phyloP scores from a whole-genome alignment of 2,797 vertebrate species.

The Ibycter americanus region DNA sequence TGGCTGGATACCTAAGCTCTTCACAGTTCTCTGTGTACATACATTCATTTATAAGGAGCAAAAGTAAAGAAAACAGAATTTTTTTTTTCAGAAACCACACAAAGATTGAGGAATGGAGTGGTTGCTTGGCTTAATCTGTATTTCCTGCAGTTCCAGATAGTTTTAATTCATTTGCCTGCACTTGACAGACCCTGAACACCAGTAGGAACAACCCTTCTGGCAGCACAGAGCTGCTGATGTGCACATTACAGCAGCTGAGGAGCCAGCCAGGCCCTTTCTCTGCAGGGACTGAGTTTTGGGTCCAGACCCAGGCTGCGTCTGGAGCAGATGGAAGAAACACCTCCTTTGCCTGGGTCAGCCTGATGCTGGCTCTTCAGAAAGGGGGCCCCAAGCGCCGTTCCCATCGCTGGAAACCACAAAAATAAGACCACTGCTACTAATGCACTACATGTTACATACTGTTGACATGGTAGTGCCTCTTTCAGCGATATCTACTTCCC shows the following conservation, averaged over 20 bases:
- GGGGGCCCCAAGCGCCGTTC: fast-evolving
- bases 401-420: background rate
- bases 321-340: fast-evolving
- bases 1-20: background rate
- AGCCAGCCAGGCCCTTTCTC: background rate
- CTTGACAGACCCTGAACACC: background rate
- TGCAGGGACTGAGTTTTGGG: background rate
- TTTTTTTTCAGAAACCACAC: background rate
- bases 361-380: background rate
- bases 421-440: background rate
- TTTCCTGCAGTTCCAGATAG: background rate
- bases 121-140: background rate
- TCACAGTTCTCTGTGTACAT: background rate
- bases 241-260: background rate
- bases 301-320: fast-evolving
- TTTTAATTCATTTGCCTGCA: background rate
- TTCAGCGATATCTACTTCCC: background rate
- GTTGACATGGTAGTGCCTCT: background rate
- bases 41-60: background rate
- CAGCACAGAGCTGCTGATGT: background rate
- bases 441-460: fast-evolving
- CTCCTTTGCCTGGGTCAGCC: background rate
- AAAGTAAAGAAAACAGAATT: background rate
- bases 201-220: background rate
- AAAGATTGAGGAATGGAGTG: background rate